Base-by-base conservation (phyloP, 53 echinoderm and acorn worm species). In the Echinometra lucunter region DNA sequence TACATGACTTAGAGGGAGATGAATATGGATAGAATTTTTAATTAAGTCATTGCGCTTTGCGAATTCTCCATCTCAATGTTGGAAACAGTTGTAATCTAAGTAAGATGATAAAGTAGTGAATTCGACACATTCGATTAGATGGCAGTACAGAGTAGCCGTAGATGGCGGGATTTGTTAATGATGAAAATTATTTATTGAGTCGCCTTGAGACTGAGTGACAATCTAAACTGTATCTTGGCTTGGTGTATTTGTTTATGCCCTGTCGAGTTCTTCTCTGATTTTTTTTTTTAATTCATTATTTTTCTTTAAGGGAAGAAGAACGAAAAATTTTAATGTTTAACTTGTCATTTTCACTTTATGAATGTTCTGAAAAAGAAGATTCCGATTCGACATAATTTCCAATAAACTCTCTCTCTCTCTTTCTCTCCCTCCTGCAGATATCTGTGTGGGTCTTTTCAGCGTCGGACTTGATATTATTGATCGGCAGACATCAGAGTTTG, bases 401-500 rank as follows among this genome's bases (percentile, higher is more conserved):
- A 32, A 3, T 81, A 4, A 21, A 38, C 44, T 82, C 6, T 82
- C 13, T 27, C n/a, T 23, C 44, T 83, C 27, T n/a, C 1, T 45
- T 35, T 12, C 47, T 57, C 42, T 66, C 40, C 27, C 45, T 66
- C 17, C 42, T 45, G 5, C 91, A 98, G 98, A 98, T 90, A 58
- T 98, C n/a, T 89, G 94, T 37, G 98, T 98, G 8, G 98, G 98
- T n/a, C 17, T 98, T 21, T 90, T 96, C 94, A 97, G 97, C 72
- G 95, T 92, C 27, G 96, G 96, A 0, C 95, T 89, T 3, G 98
- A 98, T 57, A 95, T 98, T 27, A 27, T 97, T 15, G 95, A 97
- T 82, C 92, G 95, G 53, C 96, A 99, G 94, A 95, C 96, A 42
- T 90, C 95, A 17, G 95, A 89, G 37, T 99, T 97, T 56, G 66